Evolutionary conservation across 2,888 invertebrate genomes (phyloP).

Genomic region (Parasteatoda lunata): DNA sequence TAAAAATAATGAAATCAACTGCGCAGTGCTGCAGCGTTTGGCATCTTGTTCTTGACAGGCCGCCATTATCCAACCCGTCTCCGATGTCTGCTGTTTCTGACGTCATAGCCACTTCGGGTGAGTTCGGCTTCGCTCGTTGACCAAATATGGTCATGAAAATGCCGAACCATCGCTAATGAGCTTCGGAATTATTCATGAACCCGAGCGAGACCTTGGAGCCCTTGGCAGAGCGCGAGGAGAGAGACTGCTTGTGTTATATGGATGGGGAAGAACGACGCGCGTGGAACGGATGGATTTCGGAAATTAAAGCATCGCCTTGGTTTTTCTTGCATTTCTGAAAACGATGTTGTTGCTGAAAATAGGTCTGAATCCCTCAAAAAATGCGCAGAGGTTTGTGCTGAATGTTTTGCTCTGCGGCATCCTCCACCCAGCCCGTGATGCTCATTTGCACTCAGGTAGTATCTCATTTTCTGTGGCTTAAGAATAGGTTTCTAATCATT

Average conservation of each 20-base stretch:
- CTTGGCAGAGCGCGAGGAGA: conserved; percentile 51
- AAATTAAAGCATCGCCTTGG: not conserved
- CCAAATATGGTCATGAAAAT: conserved; percentile 68
- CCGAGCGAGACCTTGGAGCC: conserved; percentile 58
- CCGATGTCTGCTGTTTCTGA: conserved; percentile 54
- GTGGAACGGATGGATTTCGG: conserved; percentile 3
- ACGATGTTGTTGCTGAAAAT: not conserved
- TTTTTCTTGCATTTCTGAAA: not conserved
- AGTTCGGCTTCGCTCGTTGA: conserved; percentile 61
- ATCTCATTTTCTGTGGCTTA: conserved; percentile 10
- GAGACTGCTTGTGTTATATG: conserved; percentile 49
- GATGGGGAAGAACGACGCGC: conserved; percentile 24
- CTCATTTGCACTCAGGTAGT: conserved; percentile 40
- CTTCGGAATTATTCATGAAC: conserved; percentile 63
- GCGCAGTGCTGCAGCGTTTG: conserved; percentile 38
- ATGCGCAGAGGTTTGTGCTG: not conserved
- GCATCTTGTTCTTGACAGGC: conserved; percentile 47
- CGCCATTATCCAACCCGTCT: conserved; percentile 60
- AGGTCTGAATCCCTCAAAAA: not conserved
- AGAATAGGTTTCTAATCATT: conserved; percentile 2
- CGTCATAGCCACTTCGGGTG: conserved; percentile 59
- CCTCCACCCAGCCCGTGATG: not conserved
- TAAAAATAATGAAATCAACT: not conserved
- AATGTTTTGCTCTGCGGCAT: conserved; percentile 16
- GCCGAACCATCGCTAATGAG: conserved; percentile 47